phyloP scores from a whole-genome alignment of 2,888 invertebrate genomes.

The Xestoiulus laeticollis region DNA sequence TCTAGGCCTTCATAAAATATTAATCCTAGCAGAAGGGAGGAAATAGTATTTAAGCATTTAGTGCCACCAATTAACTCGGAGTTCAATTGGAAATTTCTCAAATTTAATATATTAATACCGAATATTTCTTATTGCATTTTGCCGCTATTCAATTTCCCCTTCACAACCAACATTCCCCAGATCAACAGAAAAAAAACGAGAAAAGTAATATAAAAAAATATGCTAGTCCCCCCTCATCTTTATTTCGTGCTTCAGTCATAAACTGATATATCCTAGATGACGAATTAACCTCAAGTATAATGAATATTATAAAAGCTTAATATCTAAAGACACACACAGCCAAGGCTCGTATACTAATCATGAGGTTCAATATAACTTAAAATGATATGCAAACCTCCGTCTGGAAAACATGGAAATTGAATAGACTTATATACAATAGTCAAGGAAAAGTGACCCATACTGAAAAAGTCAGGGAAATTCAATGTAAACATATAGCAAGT shows the following conservation, averaged over 20 bases:
- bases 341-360: not conserved
- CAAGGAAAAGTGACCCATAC: too few species aligned
- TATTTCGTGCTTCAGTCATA: slow-evolving; percentile 35
- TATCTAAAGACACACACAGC: not conserved
- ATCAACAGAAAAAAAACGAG: not conserved
- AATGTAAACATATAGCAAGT: too few species aligned
- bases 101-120: slow-evolving; percentile 43
- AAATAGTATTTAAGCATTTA: slow-evolving; percentile 30
- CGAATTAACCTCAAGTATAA: slow-evolving; percentile 38
- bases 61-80: slow-evolving; percentile 20
- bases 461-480: too few species aligned
- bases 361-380: slow-evolving; percentile 47
- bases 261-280: slow-evolving; percentile 27
- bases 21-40: not conserved
- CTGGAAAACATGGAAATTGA: not conserved
- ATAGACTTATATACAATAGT: too few species aligned
- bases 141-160: slow-evolving; percentile 36
- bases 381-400: not conserved
- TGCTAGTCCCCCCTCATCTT: not conserved
- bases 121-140: slow-evolving; percentile 36
- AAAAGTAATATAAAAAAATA: slow-evolving; percentile 30
- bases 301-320: slow-evolving; percentile 41
- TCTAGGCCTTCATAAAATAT: slow-evolving; percentile 24
- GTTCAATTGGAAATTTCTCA: slow-evolving; percentile 36
- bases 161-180: not conserved